Evolutionary conservation across 2,888 invertebrate genomes (phyloP).

Genomic region (Eilema griseolum): DNA sequence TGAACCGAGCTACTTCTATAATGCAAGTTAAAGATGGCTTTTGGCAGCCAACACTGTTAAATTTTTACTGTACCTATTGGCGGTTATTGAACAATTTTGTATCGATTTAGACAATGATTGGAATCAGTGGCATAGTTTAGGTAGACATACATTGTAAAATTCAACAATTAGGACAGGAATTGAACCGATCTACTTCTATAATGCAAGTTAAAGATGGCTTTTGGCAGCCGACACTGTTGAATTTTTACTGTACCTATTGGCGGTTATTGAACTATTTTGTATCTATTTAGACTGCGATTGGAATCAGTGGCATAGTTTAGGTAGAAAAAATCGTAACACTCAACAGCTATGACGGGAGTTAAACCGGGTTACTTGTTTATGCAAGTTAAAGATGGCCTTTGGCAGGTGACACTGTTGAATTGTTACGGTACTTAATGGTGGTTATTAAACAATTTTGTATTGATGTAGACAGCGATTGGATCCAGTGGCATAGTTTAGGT

Average conservation of each 20-base stretch:
- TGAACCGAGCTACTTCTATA: no score
- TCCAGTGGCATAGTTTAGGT: no score
- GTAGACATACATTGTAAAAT: not conserved
- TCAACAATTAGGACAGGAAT: no score
- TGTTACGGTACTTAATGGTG: no score
- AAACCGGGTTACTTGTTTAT: no score
- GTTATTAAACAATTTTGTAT: no score
- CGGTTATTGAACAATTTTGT: constrained; percentile 11
- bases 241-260: constrained; percentile 18
- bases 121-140: not conserved
- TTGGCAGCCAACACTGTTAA: constrained; percentile 39
- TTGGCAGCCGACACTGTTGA: constrained; percentile 39
- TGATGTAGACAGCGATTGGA: no score
- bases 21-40: constrained; percentile 38
- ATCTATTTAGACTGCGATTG: not conserved
- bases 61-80: constrained; percentile 18
- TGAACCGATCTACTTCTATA: no score
- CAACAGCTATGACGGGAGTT: no score
- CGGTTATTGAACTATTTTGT: constrained; percentile 10
- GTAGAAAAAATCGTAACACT: not conserved
- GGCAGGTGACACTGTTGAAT: no score
- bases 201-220: constrained; percentile 38
- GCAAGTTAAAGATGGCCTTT: no score
- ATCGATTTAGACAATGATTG: not conserved
- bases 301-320: not conserved